Evolutionary conservation across 2,797 vertebrate species (phyloP).

Genomic region (Florisuga fusca): DNA sequence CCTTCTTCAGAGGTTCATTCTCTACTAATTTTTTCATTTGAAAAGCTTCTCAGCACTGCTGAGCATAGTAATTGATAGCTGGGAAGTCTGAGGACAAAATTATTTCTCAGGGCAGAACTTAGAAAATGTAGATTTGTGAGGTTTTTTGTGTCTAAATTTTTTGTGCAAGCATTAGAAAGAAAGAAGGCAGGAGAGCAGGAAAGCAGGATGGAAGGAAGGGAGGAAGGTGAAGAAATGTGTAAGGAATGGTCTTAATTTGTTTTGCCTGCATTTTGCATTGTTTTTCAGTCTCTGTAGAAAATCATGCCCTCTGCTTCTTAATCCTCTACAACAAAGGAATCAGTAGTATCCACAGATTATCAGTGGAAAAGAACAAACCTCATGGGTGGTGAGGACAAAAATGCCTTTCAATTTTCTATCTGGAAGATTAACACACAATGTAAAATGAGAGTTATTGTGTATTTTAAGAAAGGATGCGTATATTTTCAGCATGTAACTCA

Average conservation of each 20-base stretch:
- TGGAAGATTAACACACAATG: background rate
- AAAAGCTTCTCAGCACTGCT: constrained; percentile 17
- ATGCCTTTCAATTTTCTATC: background rate
- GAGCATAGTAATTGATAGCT: constrained; percentile 14
- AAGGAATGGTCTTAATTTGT: rapidly evolving
- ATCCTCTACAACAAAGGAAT: background rate
- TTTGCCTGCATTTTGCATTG: background rate
- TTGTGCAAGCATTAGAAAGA: background rate
- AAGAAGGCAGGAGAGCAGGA: no score
- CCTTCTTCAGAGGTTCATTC: constrained; percentile 24
- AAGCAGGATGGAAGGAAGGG: no score
- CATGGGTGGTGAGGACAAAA: background rate
- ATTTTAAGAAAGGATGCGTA: background rate
- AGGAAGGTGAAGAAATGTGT: no score
- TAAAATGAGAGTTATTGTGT: background rate
- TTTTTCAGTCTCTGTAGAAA: background rate
- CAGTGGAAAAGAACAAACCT: background rate
- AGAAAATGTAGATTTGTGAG: background rate
- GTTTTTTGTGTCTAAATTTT: background rate
- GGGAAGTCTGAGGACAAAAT: background rate
- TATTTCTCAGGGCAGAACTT: background rate
- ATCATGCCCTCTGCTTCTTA: background rate
- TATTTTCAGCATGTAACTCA: background rate
- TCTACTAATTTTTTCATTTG: constrained; percentile 26
- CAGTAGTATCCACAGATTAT: background rate